Conservation (phyloP, 2,113 vertebrate genomes). For the Cinclus mexicanus region DNA sequence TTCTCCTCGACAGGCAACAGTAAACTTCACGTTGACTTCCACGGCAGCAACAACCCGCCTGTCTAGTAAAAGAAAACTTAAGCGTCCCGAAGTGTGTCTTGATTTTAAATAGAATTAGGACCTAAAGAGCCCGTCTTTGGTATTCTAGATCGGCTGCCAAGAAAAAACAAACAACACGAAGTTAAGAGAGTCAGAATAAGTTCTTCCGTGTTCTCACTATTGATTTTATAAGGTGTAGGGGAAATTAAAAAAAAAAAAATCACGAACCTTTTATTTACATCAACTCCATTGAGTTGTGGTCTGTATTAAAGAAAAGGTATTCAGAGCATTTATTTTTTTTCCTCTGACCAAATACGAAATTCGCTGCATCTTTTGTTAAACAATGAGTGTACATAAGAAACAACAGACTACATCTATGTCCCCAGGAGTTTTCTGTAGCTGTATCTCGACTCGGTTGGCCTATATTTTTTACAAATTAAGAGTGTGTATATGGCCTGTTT, state of each 20-base stretch:
- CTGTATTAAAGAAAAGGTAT: background rate
- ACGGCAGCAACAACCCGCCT: background rate
- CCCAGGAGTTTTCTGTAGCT: background rate
- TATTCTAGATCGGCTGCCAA: background rate
- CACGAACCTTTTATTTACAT: background rate
- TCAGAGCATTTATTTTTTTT: background rate
- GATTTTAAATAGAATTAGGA: background rate
- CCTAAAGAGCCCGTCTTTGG: background rate
- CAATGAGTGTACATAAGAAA: background rate
- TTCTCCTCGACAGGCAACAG: background rate
- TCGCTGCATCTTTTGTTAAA: background rate
- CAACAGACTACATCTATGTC: fast-evolving
- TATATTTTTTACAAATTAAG: background rate
- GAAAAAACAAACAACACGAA: background rate
- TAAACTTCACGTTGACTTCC: background rate
- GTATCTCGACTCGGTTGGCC: background rate
- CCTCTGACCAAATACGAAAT: background rate
- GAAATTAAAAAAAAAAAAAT: too few relatives aligned
- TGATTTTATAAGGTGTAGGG: background rate
- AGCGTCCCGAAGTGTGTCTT: background rate
- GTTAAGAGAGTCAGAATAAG: background rate
- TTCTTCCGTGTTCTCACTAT: background rate
- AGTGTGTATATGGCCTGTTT: background rate
- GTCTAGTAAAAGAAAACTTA: background rate
- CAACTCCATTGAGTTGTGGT: background rate